phyloP scores from a whole-genome alignment of 2,888 invertebrate species.

The Bombylius discolor region DNA sequence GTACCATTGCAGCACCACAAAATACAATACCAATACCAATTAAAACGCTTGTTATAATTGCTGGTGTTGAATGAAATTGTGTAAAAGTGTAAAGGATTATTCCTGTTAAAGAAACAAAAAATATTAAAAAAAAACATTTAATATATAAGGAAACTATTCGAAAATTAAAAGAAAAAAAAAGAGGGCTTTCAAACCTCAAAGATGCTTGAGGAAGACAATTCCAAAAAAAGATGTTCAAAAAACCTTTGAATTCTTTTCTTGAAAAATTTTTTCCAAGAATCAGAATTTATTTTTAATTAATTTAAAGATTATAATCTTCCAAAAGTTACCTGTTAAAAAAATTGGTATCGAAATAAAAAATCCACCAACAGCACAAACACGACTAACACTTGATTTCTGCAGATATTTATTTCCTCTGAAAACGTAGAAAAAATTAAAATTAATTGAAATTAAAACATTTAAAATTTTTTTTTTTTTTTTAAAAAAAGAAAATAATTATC shows the following conservation, averaged over 20 bases:
- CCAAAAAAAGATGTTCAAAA: no score
- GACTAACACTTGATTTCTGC: constrained; percentile 79
- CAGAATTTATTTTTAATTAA: no score
- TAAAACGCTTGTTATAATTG: constrained; percentile 78
- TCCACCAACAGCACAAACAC: constrained; percentile 83
- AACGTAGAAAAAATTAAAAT: constrained; percentile 8
- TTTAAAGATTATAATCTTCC: no score
- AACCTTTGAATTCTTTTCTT: no score
- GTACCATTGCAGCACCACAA: constrained; percentile 86
- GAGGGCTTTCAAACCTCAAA: not conserved
- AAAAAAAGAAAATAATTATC: not conserved
- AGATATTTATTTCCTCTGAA: constrained; percentile 80
- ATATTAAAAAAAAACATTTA: not conserved
- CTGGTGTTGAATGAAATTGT: constrained; percentile 83
- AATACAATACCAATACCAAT: constrained; percentile 86
- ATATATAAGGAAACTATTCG: not conserved
- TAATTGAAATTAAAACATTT: not conserved
- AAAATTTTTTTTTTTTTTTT: not conserved
- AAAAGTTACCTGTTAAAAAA: constrained; percentile 67
- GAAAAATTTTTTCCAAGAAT: no score
- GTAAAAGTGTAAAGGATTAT: constrained; percentile 86
- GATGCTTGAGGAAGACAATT: no score
- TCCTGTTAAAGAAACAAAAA: constrained; percentile 40
- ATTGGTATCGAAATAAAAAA: constrained; percentile 92
- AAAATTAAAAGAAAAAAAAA: not conserved